Evolutionary conservation across 2,113 vertebrate species (phyloP), one percentile per base, ranked within the genome.

Genomic region (Lophius piscatorius): DNA sequence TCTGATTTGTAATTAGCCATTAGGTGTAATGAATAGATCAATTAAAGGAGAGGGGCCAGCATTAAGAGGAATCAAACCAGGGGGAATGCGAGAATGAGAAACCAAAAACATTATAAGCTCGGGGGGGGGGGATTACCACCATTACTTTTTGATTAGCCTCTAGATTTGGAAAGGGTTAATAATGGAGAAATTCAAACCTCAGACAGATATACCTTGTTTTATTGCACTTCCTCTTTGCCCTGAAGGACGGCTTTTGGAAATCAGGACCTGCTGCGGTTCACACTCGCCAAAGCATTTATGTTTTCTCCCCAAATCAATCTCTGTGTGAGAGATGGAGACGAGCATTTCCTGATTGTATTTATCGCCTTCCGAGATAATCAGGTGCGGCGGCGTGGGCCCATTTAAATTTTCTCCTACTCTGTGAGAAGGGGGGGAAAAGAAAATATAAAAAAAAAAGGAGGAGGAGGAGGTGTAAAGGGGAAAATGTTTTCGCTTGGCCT

Each of bases 1-100:
- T 93, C 91, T 94, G 95, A 97, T 98, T 94, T 95, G 93, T 95
- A 98, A 98, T 98, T 97, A 98, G 96, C 98, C 94, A 97, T 98
- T 97, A 97, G 93, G 92, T 94, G 91, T 92, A 95, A 96, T 97
- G 93, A 98, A 97, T 95, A 95, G 96, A 97, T 98, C 95, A 98
- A 97, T 99, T 98, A 96, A 93, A 93, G 71, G 63, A 93, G 88
- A 94, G 90, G 89, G 39, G 63, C 88, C 78, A 86, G 91, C 94
- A 96, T 95, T 94, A 95, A 94, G 92, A 92, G 92, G 93, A 94
- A 95, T 94, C 92, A 94, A 94, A 94, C 70, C 41, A 93, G 91
- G 92, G 76, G 65, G 51, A 67, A 78, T 61, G 54, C 18, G 66
- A 63, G 49, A 77, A 60, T 55, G 65, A 82, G 62, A 80, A 81